Conservation (phyloP, 2,113 vertebrate species). For the Progne subis region DNA sequence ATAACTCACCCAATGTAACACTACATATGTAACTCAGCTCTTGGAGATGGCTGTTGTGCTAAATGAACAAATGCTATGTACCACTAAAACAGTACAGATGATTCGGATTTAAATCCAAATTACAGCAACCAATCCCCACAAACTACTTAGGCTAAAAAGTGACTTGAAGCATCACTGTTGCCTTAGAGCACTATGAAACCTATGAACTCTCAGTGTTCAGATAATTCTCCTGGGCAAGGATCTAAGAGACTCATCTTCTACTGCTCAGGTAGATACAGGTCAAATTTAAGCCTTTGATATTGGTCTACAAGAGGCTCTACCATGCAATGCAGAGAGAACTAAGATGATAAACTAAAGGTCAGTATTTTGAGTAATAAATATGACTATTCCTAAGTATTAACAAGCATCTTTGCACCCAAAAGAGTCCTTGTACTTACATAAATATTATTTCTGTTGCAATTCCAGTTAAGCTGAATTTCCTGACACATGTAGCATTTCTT, state of each 20-base stretch:
- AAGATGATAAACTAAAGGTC: background rate
- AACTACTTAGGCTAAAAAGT: background rate
- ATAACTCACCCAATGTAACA: background rate
- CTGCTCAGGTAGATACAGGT: background rate
- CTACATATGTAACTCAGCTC: background rate
- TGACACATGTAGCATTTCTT: background rate
- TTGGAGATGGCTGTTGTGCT: background rate
- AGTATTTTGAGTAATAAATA: background rate
- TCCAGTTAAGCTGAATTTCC: background rate
- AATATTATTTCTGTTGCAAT: background rate
- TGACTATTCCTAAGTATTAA: background rate
- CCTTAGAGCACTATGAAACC: background rate
- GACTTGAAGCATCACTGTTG: background rate
- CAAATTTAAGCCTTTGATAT: background rate
- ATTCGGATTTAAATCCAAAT: background rate
- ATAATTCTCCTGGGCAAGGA: background rate
- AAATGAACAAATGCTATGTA: background rate
- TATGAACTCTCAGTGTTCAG: background rate
- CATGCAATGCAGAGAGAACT: background rate
- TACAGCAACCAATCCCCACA: background rate
- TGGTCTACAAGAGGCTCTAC: background rate
- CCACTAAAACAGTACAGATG: background rate
- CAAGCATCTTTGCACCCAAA: background rate
- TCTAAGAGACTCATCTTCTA: background rate
- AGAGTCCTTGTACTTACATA: background rate